Evolutionary conservation across 2,888 invertebrate species (phyloP).

Genomic region (Eilema sororculum): DNA sequence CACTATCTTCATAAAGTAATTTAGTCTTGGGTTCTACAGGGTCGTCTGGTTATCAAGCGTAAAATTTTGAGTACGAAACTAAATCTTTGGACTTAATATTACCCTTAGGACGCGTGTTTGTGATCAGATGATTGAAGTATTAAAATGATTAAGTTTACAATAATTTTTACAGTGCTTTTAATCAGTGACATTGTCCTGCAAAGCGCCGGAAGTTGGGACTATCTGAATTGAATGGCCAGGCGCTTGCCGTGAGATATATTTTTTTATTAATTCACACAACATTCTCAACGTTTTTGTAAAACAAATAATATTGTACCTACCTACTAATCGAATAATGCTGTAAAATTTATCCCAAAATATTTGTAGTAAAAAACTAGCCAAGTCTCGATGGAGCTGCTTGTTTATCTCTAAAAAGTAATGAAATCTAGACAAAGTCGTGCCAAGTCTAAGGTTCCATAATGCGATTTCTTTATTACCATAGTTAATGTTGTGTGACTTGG

Average conservation of each 20-base stretch:
- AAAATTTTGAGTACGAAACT: slow-evolving; percentile 3
- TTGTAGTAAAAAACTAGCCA: too few species aligned
- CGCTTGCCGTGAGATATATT: neutral
- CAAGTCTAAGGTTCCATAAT: too few species aligned
- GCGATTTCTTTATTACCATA: too few species aligned
- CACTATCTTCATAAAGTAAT: slow-evolving; percentile 4
- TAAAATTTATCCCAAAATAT: too few species aligned
- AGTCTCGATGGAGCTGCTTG: too few species aligned
- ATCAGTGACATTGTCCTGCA: neutral
- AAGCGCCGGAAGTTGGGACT: neutral
- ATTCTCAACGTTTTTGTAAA: neutral
- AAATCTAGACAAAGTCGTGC: too few species aligned
- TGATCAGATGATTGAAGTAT: neutral
- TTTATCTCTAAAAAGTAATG: too few species aligned
- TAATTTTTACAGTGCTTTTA: neutral
- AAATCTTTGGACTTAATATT: slow-evolving; percentile 9
- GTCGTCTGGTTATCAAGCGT: neutral
- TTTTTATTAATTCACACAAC: neutral
- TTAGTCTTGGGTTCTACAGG: slow-evolving; percentile 7
- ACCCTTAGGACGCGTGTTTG: neutral
- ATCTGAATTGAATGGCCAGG: neutral
- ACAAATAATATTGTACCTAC: neutral
- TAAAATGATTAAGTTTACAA: neutral
- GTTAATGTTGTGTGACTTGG: too few species aligned
- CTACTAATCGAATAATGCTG: too few species aligned